Evolutionary conservation across 2,113 vertebrate genomes (phyloP), one percentile per base, ranked within the genome.

Genomic region (Pungitius pungitius): DNA sequence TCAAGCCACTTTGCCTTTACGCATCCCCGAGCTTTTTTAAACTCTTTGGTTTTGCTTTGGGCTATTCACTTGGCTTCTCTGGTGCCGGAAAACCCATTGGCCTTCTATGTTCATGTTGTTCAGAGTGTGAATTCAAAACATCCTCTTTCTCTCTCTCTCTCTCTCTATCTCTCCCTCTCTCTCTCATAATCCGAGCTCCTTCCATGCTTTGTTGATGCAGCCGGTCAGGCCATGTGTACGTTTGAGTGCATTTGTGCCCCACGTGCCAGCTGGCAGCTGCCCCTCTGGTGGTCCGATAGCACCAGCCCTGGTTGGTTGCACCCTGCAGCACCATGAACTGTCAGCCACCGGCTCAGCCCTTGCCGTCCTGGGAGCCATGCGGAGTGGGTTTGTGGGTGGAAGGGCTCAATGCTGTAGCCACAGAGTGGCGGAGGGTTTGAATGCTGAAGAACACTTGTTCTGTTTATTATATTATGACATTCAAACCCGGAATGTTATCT

Each of bases 41-140:
- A 73, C 77, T 58, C 37, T 6, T 18, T 56, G 35, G 22, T 77
- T 81, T 64, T 24, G 22, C 52, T 85, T 66, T 39, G 58, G 49
- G 54, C 35, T 49, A 43, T 63, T 65, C 72, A 42, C 13, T 33
- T 24, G 2, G 11, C n/a, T n/a, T n/a, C 54, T 56, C 20, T 45
- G 59, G 8, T 66, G 40, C n/a, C 60, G 11, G 37, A 54, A 39
- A 43, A 3, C n/a, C 0, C 22, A 15, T 14, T 27, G 27, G 12
- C 57, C n/a, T 35, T 63, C 24, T 3, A 3, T 14, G 22, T 57
- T 61, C 9, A 11, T 43, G 45, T 64, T 7, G 35, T 14, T 62
- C 27, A 45, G 22, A 51, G 49, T 51, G 49, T 10, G 22, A 24
- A 51, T 24, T 51, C 17, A n/a, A 51, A 22, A 49, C 2, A 49